Base-by-base conservation (phyloP, 2,113 vertebrate species). In the Lepisosteus osseus region DNA sequence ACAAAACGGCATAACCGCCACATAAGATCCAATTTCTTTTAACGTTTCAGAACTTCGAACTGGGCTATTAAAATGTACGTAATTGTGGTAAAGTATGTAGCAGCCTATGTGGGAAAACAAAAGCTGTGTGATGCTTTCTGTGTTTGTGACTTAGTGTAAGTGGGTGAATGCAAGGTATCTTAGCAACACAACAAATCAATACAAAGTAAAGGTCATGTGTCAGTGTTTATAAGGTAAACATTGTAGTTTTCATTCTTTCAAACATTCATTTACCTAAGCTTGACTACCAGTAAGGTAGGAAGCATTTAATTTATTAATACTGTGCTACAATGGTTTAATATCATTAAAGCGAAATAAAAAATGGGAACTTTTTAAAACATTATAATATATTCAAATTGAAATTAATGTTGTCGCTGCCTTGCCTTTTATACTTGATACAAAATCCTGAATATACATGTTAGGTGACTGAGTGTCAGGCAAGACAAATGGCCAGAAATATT, bases 281-380 rank as follows among this genome's bases (percentile, higher is more conserved):
- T 12, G 67, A 44, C 42, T 73, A 67, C 73, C 45, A 59, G 61
- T 73, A 56, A 75, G 69, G 54, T 72, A 74, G 61, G 61, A 40
- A 14, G 54, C 61, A 42, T 75, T 70, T 67, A 57, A 51, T 44
- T 63, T 43, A 17, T 55, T 43, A 59, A 8, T 59, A n/a, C 54
- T 29, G 68, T 56, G 68, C 15, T 44, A 55, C 29, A 12, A 61
- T 42, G 44, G 67, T 17, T 61, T 67, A 44, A 67, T 75, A 55
- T 65, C 47, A 72, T 66, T 66, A 42, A 6, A 47, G 61, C 70
- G 29, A 29, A 29, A 29, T 29, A 29, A 29, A 29, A 29, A 29
- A 29, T 29, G 29, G 29, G 29, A 29, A 29, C 29, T 29, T 29
- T 29, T 29, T 29, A 29, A 29, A 29, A 29, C 1, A 29, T 29